phyloP scores from a whole-genome alignment of 2,888 invertebrate genomes.

The Acanthosepion esculentum region DNA sequence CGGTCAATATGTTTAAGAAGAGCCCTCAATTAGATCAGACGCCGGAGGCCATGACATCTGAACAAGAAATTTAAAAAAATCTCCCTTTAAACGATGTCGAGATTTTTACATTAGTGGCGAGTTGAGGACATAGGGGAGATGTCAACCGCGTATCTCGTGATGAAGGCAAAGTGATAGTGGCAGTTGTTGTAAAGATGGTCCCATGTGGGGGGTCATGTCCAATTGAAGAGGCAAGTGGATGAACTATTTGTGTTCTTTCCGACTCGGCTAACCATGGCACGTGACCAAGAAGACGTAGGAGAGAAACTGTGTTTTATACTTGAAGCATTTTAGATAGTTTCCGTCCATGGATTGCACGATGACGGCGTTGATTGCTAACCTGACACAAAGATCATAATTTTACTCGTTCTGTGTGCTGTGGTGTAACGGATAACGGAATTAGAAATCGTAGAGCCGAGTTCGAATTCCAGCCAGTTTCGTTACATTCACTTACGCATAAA shows the following conservation, averaged over 20 bases:
- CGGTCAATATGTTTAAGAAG: conserved; percentile 33
- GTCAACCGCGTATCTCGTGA: background rate
- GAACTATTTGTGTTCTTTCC: background rate
- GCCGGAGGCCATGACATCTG: background rate
- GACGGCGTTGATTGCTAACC: background rate
- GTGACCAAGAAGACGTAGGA: background rate
- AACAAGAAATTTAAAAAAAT: background rate
- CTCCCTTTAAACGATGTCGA: background rate
- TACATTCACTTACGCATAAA: too few relatives aligned
- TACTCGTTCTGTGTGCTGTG: background rate
- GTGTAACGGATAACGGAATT: too few relatives aligned
- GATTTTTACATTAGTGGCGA: conserved; percentile 33
- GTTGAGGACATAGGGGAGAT: conserved; percentile 33
- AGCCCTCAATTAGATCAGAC: background rate
- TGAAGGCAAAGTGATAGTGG: background rate
- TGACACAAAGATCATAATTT: background rate
- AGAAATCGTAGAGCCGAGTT: too few relatives aligned
- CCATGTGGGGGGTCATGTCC: background rate
- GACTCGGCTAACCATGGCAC: conserved; percentile 33
- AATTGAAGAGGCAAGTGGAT: background rate
- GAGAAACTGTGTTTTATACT: background rate
- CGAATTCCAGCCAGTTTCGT: too few relatives aligned
- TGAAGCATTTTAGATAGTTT: background rate
- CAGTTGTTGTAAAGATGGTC: conserved; percentile 18
- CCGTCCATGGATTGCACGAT: background rate